Evolutionary conservation across 2,113 vertebrate species (phyloP), one percentile per base, ranked within the genome.

Genomic region (Colistium nudipinnis): DNA sequence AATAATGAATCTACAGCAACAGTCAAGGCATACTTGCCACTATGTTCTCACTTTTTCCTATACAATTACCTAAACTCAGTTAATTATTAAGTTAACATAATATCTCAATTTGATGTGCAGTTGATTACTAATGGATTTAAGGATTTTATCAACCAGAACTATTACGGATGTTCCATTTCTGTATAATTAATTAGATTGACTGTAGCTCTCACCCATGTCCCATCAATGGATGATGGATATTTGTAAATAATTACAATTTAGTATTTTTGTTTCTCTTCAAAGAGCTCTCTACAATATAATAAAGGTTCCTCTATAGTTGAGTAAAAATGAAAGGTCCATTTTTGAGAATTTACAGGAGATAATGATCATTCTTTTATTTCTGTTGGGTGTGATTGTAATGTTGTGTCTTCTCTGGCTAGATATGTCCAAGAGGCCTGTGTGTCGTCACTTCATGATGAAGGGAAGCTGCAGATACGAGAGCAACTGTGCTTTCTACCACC

Each of bases 391-490:
- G 62, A 56, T 70, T 11, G 1, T 44, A n/a, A n/a, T 33, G 7
- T 25, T 53, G 14, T 68, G 7, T 70, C 19, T 39, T 24, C 39
- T 52, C 48, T 51, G 22, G 33, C 6, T 87, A 98, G 96, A 98
- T 74, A 96, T 95, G 95, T 96, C 96, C 16, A 94, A 93, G 60
- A 94, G 96, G 36, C 94, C 96, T 0, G 92, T 96, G 20, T 98
- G 96, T 82, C 94, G 96, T 8, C 96, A 98, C 73, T 98, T 98
- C 88, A 97, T 96, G 93, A 94, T 96, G 95, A 98, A 97, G 76
- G 96, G 96, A 63, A 96, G 93, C 90, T 98, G 96, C 87, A 90
- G 95, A 70, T 97, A 97, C 5, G 96, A 98, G 81, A 94, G 93
- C 84, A 97, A 94, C 84, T 98, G 96, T 89, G 96, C 96, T 57